Base-by-base conservation (phyloP, 2,113 vertebrate species). In the Otocyon megalotis region DNA sequence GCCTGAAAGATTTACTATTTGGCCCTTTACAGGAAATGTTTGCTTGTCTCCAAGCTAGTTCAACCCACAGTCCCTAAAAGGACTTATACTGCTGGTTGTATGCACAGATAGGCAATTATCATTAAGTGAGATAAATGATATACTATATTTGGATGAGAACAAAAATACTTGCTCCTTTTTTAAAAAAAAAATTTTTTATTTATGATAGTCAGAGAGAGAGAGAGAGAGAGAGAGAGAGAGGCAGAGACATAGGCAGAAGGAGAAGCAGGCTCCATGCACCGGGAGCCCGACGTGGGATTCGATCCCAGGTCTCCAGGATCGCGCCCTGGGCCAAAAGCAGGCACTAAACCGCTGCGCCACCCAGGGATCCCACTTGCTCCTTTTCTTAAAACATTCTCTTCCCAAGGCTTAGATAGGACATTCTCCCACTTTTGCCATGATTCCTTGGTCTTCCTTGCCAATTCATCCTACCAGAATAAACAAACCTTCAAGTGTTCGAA, bases 101-200 rank as follows among this genome's bases (percentile, higher is more conserved):
- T n/a, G 19, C 3, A 84, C 37, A 71, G 67, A 54, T 0, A 87
- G 50, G 10, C 24, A 85, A 96, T 77, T 88, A 81, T 50, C 28
- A 97, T 76, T 74, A 84, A 82, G 10, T 77, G 65, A 97, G 50
- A 65, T 94, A 86, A 94, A 90, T 62, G 22, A 96, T 62, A 91
- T 37, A 76, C 37, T 81, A 0, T 53, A 60, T 58, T 43, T 84
- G 20, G 32, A 90, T 60, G 14, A 87, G 4, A 58, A 81, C 26
- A 88, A 92, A 95, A 81, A 86, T 81, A 43, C 17, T 83, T 94
- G 11, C 20, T 83, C 30, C 7, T 72, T 82, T 97, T n/a, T n/a
- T n/a, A n/a, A n/a, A n/a, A n/a, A n/a, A n/a, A n/a, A n/a, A n/a
- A n/a, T n/a, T n/a, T n/a, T n/a, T n/a, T n/a, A n/a, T n/a, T n/a